phyloP scores from a whole-genome alignment of 2,888 invertebrate species.

The Agriopis aurantiaria region DNA sequence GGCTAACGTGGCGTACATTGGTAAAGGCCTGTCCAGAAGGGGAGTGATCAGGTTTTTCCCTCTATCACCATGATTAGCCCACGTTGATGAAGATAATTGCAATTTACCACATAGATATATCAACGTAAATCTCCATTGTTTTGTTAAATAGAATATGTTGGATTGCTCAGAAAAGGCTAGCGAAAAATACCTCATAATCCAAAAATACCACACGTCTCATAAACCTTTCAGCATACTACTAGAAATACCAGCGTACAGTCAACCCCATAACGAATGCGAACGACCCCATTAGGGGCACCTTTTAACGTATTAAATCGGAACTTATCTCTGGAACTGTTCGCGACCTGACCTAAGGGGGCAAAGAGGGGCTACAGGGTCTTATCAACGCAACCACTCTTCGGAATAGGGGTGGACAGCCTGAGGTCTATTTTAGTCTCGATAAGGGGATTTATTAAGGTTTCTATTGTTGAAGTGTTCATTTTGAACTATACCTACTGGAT shows the following conservation, averaged over 20 bases:
- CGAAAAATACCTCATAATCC: not conserved
- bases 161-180: not conserved
- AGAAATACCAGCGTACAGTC: slow-evolving; percentile 62
- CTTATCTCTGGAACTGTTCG: slow-evolving; percentile 76
- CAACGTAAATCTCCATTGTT: too few species aligned
- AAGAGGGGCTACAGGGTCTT: slow-evolving; percentile 54
- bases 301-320: slow-evolving; percentile 84
- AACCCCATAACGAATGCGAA: slow-evolving; percentile 80
- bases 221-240: slow-evolving; percentile 45
- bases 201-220: slow-evolving; percentile 19
- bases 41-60: too few species aligned
- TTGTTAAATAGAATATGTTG: not conserved
- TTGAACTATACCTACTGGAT: not conserved
- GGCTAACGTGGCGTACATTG: too few species aligned
- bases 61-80: too few species aligned
- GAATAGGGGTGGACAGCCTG: slow-evolving; percentile 57
- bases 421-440: slow-evolving; percentile 57
- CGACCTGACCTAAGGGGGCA: slow-evolving; percentile 68
- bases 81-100: too few species aligned
- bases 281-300: slow-evolving; percentile 82
- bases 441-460: slow-evolving; percentile 40
- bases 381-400: slow-evolving; percentile 75
- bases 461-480: slow-evolving; percentile 34
- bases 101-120: too few species aligned
- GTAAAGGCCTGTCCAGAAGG: too few species aligned